phyloP scores from a whole-genome alignment of 2,797 vertebrate species.

The Pseudocheirus occidentalis region DNA sequence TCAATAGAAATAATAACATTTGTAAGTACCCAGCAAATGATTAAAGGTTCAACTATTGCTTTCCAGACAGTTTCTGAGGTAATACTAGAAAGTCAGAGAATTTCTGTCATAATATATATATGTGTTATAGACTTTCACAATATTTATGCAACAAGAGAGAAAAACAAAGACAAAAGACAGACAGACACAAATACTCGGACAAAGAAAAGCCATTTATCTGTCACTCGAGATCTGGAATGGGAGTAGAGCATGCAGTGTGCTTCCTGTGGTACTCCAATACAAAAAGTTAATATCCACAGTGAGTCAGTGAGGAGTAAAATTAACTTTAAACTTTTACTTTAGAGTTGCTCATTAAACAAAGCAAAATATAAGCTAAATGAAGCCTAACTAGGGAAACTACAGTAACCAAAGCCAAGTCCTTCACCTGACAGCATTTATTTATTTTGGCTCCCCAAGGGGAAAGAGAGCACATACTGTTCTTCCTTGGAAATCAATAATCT shows the following conservation, averaged over 20 bases:
- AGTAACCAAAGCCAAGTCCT: slow-evolving; percentile 7
- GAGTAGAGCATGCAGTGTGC: not conserved
- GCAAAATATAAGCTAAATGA: slow-evolving; percentile 34
- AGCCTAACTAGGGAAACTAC: not conserved
- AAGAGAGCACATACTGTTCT: not conserved
- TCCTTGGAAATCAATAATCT: slow-evolving; percentile 6
- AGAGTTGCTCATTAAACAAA: slow-evolving; percentile 41
- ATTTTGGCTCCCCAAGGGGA: not conserved
- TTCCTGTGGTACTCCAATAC: not conserved
- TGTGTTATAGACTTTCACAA: slow-evolving; percentile 10
- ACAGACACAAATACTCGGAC: not conserved
- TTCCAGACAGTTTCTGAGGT: not conserved
- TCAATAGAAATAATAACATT: not conserved
- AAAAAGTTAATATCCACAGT: not conserved
- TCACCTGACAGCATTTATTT: slow-evolving; percentile 12
- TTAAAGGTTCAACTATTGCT: slow-evolving; percentile 26
- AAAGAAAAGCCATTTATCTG: not conserved
- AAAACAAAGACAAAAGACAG: not conserved
- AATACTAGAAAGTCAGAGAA: not conserved
- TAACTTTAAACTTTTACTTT: not conserved
- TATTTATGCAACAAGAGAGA: not conserved
- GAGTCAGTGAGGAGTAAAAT: not conserved
- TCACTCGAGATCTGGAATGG: not conserved
- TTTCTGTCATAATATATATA: not conserved
- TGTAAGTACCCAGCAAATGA: not conserved